phyloP scores from a whole-genome alignment of 2,113 vertebrate genomes.

The Naja naja region DNA sequence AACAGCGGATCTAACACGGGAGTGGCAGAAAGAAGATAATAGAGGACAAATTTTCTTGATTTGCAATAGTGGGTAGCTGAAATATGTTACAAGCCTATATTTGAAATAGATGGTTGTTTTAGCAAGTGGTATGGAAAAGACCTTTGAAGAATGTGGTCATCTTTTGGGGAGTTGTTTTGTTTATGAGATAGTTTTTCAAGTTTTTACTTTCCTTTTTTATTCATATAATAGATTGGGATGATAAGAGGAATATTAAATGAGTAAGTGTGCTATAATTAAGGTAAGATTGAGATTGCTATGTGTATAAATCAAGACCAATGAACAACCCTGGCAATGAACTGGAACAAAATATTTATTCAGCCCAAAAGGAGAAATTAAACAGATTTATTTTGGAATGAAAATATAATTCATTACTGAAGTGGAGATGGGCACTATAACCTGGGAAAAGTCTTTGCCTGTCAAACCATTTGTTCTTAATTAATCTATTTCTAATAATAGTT shows the following conservation, averaged over 20 bases:
- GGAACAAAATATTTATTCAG: slow-evolving; percentile 40
- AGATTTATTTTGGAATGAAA: slow-evolving; percentile 29
- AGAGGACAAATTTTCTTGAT: not conserved
- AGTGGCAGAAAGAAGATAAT: not conserved
- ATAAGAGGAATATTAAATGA: slow-evolving; percentile 10
- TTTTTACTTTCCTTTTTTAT: not conserved
- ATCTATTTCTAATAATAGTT: not conserved
- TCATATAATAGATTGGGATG: not conserved
- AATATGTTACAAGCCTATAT: too few relatives aligned
- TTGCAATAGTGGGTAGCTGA: not conserved
- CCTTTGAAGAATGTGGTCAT: too few relatives aligned
- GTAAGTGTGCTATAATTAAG: not conserved
- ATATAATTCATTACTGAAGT: slow-evolving; percentile 21
- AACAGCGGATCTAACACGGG: not conserved
- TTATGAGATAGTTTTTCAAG: not conserved
- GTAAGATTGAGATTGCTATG: not conserved
- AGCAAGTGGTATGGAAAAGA: too few relatives aligned
- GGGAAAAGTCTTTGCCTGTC: slow-evolving; percentile 8
- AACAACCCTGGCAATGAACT: slow-evolving; percentile 24
- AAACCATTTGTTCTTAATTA: not conserved
- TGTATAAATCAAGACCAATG: not conserved
- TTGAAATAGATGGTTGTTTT: too few relatives aligned
- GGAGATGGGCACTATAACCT: slow-evolving; percentile 6
- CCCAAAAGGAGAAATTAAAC: not conserved
- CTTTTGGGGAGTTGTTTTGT: too few relatives aligned